phyloP scores from a whole-genome alignment of 2,113 vertebrate species.

The Carettochelys insculpta region DNA sequence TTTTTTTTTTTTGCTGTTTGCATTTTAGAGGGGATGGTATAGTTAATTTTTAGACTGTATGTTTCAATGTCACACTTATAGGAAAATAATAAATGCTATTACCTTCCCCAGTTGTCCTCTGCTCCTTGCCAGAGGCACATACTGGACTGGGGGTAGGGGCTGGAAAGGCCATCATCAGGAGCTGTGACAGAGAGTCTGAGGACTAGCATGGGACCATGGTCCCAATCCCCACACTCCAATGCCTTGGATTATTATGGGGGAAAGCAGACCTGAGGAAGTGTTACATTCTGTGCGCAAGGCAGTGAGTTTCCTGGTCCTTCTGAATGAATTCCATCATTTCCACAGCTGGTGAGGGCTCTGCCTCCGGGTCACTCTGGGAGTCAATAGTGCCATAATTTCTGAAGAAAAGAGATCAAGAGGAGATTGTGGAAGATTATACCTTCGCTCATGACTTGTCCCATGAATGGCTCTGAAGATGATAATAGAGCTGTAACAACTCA shows the following conservation, averaged over 20 bases:
- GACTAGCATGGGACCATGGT: background rate
- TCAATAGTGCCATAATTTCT: background rate
- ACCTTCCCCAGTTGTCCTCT: background rate
- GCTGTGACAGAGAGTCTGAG: too few species aligned
- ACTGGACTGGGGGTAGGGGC: too few species aligned
- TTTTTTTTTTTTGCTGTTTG: background rate
- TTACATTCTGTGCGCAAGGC: background rate
- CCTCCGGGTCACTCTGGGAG: background rate
- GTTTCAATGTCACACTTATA: background rate
- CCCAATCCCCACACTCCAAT: background rate
- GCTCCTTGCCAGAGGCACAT: background rate
- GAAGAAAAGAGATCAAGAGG: background rate
- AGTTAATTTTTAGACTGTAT: background rate
- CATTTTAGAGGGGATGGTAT: background rate
- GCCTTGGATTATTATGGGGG: background rate
- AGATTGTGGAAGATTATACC: background rate
- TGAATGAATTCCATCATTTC: background rate
- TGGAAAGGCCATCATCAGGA: too few species aligned
- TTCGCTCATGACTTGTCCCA: background rate
- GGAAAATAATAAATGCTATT: background rate
- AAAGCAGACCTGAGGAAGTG: background rate
- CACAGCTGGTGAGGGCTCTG: background rate
- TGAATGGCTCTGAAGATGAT: background rate
- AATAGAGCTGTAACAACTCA: fast-evolving
- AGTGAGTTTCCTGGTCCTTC: background rate